Base-by-base conservation (phyloP, 2,888 invertebrate species). In the Cinara cedri region DNA sequence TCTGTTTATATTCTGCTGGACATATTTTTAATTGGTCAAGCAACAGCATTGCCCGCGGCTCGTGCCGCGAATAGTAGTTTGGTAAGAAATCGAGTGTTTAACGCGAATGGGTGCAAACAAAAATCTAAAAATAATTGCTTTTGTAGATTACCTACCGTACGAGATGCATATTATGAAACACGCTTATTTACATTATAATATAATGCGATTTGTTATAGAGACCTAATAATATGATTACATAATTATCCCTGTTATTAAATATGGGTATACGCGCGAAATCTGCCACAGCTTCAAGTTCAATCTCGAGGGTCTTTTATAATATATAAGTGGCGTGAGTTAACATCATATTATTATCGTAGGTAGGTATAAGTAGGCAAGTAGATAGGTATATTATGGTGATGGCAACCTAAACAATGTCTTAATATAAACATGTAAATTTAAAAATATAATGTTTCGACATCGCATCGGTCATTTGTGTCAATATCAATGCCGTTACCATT, bases 91-190 rank as follows among this genome's bases (percentile, higher is more conserved):
- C 54, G 46, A 57, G 44, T 21, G 66, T 76, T 66, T 76, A 76
- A 76, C 65, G 65, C 26, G 66, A 55, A 76, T 57, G 65, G 66
- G 65, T 66, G 55, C 54, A 66, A 66, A 66, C 55, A 66, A 76
- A 76, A 54, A 76, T 55, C 57, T 46, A 57, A 66, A 55, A 76
- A 76, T 76, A 76, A 76, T 76, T 66, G 55, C 76, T 76, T 74
- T 66, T 42, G 66, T 75, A 60, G 75, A 66, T 75, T 75, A 54
- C 46, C 34, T 34, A 34, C 34, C 34, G 34, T 34, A 55, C 13
- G 49, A 55, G n/a, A 34, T 34, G 34, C 3, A 34, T 34, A 76
- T 66, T 54, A 66, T 68, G 76, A 55, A 76, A 76, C 55, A 66
- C n/a, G 54, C 51, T 14, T 65, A 46, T 76, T 76, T 68, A 46